Evolutionary conservation across 1,140 invertebrate species (phyloP).

Genomic region (Listronotus bonariensis): DNA sequence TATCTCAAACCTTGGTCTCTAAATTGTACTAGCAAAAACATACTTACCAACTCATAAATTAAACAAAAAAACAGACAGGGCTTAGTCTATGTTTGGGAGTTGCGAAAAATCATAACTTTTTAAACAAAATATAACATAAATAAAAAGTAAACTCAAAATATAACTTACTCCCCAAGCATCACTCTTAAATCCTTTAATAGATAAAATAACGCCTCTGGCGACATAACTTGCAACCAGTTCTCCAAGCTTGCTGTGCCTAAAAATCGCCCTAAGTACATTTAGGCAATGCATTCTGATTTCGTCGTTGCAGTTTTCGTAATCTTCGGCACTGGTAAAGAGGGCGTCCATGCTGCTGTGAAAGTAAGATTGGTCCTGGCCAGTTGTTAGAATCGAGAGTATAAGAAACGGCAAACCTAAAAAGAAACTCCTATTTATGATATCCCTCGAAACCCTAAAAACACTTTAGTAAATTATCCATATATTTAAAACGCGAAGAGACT

Average conservation of each 20-base stretch:
- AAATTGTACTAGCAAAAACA: too few relatives aligned
- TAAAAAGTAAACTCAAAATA: not conserved
- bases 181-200: slow-evolving; percentile 76
- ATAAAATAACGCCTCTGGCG: slow-evolving; percentile 70
- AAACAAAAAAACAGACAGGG: too few relatives aligned
- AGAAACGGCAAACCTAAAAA: slow-evolving; percentile 42
- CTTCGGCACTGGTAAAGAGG: slow-evolving; percentile 60
- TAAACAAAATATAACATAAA: too few relatives aligned
- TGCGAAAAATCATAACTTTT: too few relatives aligned
- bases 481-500: too few relatives aligned
- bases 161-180: slow-evolving; percentile 74
- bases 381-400: slow-evolving; percentile 66
- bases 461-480: too few relatives aligned
- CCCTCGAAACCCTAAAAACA: too few relatives aligned
- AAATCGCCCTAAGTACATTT: slow-evolving; percentile 84
- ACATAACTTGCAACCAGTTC: slow-evolving; percentile 75
- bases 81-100: too few relatives aligned
- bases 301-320: slow-evolving; percentile 22
- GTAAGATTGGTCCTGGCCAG: slow-evolving; percentile 64
- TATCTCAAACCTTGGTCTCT: too few relatives aligned
- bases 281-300: slow-evolving; percentile 76
- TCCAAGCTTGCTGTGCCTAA: slow-evolving; percentile 74
- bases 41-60: too few relatives aligned
- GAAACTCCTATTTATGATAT: not conserved
- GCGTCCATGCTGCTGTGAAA: slow-evolving; percentile 67